Conservation (phyloP, 2,113 vertebrate species). For the Caranx ignobilis region DNA sequence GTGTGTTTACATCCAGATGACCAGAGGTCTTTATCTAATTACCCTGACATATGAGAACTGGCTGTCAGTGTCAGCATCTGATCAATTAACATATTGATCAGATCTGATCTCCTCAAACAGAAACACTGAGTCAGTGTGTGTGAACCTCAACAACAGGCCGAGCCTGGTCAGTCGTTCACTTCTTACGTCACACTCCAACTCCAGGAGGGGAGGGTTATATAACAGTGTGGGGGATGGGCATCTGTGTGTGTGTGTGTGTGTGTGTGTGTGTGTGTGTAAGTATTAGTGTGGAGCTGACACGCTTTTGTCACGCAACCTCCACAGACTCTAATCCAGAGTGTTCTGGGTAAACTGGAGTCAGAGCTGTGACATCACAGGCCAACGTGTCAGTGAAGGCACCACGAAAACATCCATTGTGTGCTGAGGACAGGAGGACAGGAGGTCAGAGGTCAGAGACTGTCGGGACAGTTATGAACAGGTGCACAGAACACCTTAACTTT, state of each 20-base stretch:
- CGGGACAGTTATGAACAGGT: too few relatives aligned
- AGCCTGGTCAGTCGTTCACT: constrained; percentile 20
- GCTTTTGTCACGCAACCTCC: constrained; percentile 20
- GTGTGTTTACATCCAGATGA: not conserved
- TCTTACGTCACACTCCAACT: constrained; percentile 51
- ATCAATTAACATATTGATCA: too few relatives aligned
- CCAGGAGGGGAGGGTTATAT: constrained; percentile 50
- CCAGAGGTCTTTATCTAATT: not conserved
- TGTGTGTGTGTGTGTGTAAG: not conserved
- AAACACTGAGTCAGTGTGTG: constrained; percentile 21
- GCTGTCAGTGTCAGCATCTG: not conserved
- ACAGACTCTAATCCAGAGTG: not conserved
- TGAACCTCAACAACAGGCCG: constrained; percentile 35
- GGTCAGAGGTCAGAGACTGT: too few relatives aligned
- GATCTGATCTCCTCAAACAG: not conserved
- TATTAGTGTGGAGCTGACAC: not conserved
- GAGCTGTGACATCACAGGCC: constrained; percentile 8
- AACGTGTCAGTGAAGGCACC: constrained; percentile 10
- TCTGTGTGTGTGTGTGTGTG: not conserved
- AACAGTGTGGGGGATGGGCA: constrained; percentile 46
- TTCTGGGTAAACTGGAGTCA: constrained; percentile 17
- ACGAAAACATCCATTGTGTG: constrained; percentile 17
- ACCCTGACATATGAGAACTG: constrained; percentile 21
- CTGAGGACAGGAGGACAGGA: constrained; percentile 39
- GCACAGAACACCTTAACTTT: too few relatives aligned